These are phyloP conservation scores for Eurois occulta DNA, from an alignment of 2,888 invertebrate species.

Conservation along the genomic window DNA sequence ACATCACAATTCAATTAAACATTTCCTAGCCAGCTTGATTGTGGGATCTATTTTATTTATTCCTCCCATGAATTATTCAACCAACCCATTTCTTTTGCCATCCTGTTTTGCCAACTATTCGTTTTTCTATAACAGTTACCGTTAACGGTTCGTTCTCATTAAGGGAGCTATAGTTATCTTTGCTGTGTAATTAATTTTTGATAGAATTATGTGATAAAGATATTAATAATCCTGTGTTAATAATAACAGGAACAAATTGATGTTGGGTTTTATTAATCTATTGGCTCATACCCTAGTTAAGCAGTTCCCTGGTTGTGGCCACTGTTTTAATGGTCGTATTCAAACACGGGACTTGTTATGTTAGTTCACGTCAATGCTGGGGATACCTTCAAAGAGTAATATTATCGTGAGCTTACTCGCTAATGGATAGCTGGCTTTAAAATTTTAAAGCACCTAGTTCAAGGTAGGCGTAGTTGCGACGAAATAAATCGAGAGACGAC, in stretches of 20 bases:
- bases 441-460: slow-evolving; percentile 17
- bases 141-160: slow-evolving; percentile 41
- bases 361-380: slow-evolving; percentile 8
- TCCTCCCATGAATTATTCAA: slow-evolving; percentile 79
- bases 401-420: neutral
- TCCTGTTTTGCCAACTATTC: slow-evolving; percentile 51
- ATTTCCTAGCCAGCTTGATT: slow-evolving; percentile 76
- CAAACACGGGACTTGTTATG: neutral
- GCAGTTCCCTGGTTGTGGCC: neutral
- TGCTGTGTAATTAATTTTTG: slow-evolving; percentile 38
- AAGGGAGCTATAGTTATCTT: slow-evolving; percentile 30
- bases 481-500: slow-evolving; percentile 37
- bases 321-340: slow-evolving; percentile 3
- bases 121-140: slow-evolving; percentile 52
- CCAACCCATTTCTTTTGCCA: slow-evolving; percentile 74
- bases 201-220: slow-evolving; percentile 35
- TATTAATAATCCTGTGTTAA: neutral
- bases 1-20: slow-evolving; percentile 82
- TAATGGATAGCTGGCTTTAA: slow-evolving; percentile 29
- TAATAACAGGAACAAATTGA: slow-evolving; percentile 1
- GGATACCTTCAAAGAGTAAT: slow-evolving; percentile 27
- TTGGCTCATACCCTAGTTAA: neutral
- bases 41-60: slow-evolving; percentile 79
- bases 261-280: neutral
- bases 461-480: slow-evolving; percentile 17